These are phyloP conservation scores for Opisthocomus hoazin DNA, from an alignment of 2,113 vertebrate genomes.

Conservation along the genomic window DNA sequence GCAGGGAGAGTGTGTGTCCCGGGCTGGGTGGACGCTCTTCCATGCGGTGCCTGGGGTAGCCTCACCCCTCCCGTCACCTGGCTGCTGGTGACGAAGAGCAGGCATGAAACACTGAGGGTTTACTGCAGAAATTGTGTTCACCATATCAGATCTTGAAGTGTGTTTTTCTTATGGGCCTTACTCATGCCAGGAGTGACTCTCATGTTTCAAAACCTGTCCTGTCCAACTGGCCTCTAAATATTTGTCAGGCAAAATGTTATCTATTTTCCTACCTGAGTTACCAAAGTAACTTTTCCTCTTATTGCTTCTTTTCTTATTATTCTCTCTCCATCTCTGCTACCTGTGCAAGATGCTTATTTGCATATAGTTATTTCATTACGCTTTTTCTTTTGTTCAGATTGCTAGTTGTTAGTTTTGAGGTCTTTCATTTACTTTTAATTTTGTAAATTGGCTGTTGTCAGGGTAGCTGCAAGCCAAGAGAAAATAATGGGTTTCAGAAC, in stretches of 20 bases:
- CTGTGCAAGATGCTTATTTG: not conserved
- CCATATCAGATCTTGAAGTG: not conserved
- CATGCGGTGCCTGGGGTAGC: accelerated
- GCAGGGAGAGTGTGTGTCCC: too few species aligned
- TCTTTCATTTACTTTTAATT: not conserved
- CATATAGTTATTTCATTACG: not conserved
- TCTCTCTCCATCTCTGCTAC: not conserved
- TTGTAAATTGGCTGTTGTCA: not conserved
- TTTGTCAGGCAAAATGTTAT: not conserved
- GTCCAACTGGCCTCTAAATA: not conserved
- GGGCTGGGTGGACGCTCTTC: not conserved
- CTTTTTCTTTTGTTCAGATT: not conserved
- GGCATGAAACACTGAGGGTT: not conserved
- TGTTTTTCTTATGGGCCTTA: not conserved
- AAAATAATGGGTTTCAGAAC: not conserved
- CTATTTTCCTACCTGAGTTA: not conserved
- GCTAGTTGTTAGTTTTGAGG: not conserved
- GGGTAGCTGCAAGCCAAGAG: not conserved
- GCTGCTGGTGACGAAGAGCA: not conserved
- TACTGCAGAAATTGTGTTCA: not conserved
- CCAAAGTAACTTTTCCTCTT: not conserved
- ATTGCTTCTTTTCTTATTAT: not conserved
- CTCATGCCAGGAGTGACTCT: not conserved
- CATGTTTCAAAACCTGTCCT: not conserved
- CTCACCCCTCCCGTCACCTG: not conserved